These are phyloP conservation scores for Leucoptera coffeella DNA, from an alignment of 2,888 invertebrate genomes.

Conservation along the genomic window DNA sequence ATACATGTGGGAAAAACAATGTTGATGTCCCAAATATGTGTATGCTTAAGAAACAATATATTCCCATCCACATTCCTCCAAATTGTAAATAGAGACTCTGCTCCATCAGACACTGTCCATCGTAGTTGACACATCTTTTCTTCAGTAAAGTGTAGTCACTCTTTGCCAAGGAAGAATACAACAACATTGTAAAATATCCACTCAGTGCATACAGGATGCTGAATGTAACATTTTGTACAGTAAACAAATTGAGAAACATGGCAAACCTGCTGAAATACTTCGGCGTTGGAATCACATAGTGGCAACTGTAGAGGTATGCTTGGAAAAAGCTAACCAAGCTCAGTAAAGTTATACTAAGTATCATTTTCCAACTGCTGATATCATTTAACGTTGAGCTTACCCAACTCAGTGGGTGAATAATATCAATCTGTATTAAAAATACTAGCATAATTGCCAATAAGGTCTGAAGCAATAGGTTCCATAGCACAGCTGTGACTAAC, in stretches of 20 bases:
- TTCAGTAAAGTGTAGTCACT: constrained; percentile 50
- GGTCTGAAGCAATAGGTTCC: constrained; percentile 54
- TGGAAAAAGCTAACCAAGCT: constrained; percentile 60
- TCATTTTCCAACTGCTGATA: constrained; percentile 58
- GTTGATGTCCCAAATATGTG: constrained; percentile 48
- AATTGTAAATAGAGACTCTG: constrained; percentile 62
- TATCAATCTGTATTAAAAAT: constrained; percentile 54
- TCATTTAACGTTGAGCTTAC: constrained; percentile 52
- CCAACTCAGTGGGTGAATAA: constrained; percentile 62
- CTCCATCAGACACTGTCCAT: constrained; percentile 58
- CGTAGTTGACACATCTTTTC: constrained; percentile 30
- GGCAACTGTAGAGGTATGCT: constrained; percentile 66
- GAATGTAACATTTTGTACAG: constrained; percentile 52
- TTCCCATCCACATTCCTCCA: constrained; percentile 63
- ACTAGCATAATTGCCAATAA: constrained; percentile 41
- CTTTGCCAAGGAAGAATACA: constrained; percentile 61
- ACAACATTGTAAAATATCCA: constrained; percentile 62
- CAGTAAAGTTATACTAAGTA: constrained; percentile 60
- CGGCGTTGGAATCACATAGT: constrained; percentile 55
- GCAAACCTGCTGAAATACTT: constrained; percentile 63
- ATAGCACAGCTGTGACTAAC: constrained; percentile 52
- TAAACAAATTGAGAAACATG: constrained; percentile 57
- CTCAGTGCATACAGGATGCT: constrained; percentile 54
- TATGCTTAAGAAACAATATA: constrained; percentile 49
- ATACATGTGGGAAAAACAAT: constrained; percentile 63